Conservation (phyloP, 2,888 invertebrate species). For the Zaprionus obscuricornis region DNA sequence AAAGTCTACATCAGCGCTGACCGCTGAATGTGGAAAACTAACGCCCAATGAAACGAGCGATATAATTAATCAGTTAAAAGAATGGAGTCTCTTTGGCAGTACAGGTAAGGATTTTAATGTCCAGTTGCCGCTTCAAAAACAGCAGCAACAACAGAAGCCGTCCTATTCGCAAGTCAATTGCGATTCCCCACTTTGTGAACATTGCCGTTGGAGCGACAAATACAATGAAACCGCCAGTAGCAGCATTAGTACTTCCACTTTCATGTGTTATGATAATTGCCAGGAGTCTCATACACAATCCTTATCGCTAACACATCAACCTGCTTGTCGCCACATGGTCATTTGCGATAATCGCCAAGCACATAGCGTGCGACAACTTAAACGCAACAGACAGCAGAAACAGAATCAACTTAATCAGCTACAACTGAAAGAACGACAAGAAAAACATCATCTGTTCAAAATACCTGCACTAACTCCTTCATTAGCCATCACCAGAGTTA, state of each 20-base stretch:
- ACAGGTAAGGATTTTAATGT: conserved; percentile 75
- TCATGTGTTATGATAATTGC: conserved; percentile 66
- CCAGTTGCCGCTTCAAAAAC: conserved; percentile 33
- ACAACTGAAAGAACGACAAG: conserved; percentile 52
- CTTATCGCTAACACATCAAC: conserved; percentile 44
- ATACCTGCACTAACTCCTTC: conserved; percentile 28
- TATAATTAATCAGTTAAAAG: conserved; percentile 81
- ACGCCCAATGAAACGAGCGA: conserved; percentile 74
- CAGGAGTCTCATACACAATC: conserved; percentile 36
- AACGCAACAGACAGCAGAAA: conserved; percentile 63
- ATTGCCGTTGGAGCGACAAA: conserved; percentile 52
- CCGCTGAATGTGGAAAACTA: conserved; percentile 47
- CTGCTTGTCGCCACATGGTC: conserved; percentile 70
- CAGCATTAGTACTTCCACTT: conserved; percentile 39
- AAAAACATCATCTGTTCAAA: conserved; percentile 46
- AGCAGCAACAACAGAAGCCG: conserved; percentile 18
- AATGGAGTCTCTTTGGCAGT: conserved; percentile 82
- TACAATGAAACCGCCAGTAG: conserved; percentile 5
- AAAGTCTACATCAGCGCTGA: conserved; percentile 73
- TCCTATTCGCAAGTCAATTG: conserved; percentile 54
- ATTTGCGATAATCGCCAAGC: conserved; percentile 70
- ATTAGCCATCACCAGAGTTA: conserved; percentile 15
- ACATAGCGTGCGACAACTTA: conserved; percentile 72
- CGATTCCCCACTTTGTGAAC: conserved; percentile 76
- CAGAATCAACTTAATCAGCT: conserved; percentile 30